phyloP scores from a whole-genome alignment of 2,113 vertebrate species.

The Epinephelus lanceolatus region DNA sequence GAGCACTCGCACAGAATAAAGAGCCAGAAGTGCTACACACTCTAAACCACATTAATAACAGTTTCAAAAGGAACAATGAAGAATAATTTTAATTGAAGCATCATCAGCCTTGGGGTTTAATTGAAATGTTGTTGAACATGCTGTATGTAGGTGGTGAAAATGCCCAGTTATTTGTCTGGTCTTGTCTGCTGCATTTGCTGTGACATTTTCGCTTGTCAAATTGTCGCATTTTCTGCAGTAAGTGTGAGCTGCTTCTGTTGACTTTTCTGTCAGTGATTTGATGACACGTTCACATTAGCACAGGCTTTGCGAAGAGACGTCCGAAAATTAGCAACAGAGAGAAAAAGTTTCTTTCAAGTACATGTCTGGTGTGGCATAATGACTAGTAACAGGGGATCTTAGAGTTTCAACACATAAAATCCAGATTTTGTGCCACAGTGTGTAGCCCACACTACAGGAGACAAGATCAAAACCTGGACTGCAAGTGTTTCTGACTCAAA shows the following conservation, averaged over 20 bases:
- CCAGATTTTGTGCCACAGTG: neutral
- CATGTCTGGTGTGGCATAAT: neutral
- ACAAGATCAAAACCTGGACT: neutral
- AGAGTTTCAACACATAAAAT: conserved; percentile 2
- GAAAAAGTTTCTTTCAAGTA: neutral
- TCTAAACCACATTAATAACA: neutral
- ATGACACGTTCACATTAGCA: neutral
- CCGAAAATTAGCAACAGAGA: neutral
- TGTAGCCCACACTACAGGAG: neutral
- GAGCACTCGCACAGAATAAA: conserved; percentile 29
- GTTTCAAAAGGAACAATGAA: neutral
- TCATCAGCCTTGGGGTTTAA: neutral
- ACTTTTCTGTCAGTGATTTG: conserved; percentile 8
- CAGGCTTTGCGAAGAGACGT: neutral
- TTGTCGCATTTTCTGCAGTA: too few relatives aligned
- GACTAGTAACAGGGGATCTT: neutral
- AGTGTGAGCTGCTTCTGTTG: neutral
- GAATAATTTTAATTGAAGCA: neutral
- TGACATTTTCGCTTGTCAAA: conserved; percentile 1
- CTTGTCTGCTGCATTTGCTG: neutral
- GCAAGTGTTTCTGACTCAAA: neutral
- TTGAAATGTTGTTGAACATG: conserved; percentile 19
- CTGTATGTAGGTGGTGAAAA: conserved; percentile 15
- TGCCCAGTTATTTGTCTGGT: neutral
- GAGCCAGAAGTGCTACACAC: neutral